Base-by-base conservation (phyloP, 2,888 invertebrate species). In the Galeopsomyia nigrocyanea region DNA sequence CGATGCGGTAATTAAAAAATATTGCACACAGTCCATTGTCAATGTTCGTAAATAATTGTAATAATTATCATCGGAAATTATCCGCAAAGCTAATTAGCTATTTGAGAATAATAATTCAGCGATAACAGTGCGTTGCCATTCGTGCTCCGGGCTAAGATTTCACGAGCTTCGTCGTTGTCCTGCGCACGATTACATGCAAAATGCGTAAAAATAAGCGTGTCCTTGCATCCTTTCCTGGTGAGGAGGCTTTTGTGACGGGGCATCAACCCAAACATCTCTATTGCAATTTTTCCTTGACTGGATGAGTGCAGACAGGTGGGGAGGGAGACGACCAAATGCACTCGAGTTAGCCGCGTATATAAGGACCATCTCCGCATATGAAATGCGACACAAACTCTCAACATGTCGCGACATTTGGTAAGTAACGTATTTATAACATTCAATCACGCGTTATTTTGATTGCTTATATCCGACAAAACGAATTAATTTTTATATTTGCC, bases 321-420 rank as follows among this genome's bases (percentile, higher is more conserved):
- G 64, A 60, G 64, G 58, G 64, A 64, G 70, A 16, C 14, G 49
- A 13, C 53, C 16, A n/a, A 57, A 13, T 56, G 55, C 31, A 46
- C n/a, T 16, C 39, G 5, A 17, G 7, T 9, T 2, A 39, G 16
- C 3, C 0, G 5, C 3, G 51, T 69, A 69, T 69, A 69, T 47
- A 69, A 69, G 57, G n/a, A 55, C 22, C 50, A 57, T 63, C 50
- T 56, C 39, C 53, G 1, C n/a, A n/a, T 55, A 6, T 21, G 14
- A 49, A 9, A 16, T 47, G 55, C 51, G 19, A 55, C 60, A 61
- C 49, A 56, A 49, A 55, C 67, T 57, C 14, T 39, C 57, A 51
- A 71, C 56, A 71, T 71, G 71, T 57, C 57, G 67, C 71, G 62
- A 71, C 53, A 62, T 9, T 58, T 58, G 71, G 71, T 71, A 22